Conservation (phyloP, 2,888 invertebrate species). For the Euzophera pinguis region DNA sequence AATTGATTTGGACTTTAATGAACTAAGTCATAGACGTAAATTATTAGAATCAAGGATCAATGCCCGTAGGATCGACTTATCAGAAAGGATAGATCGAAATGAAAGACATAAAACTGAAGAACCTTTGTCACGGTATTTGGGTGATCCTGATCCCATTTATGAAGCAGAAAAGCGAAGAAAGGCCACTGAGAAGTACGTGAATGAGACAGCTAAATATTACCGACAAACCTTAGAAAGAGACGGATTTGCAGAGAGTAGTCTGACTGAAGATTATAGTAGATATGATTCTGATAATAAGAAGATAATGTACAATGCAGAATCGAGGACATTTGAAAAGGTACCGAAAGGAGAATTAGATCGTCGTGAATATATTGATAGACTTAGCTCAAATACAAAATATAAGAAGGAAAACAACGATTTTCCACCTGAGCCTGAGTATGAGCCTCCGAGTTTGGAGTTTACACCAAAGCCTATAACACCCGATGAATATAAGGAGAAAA, state of each 20-base stretch:
- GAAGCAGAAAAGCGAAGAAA: conserved; percentile 69
- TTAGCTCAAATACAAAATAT: conserved; percentile 47
- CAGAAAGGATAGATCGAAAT: conserved; percentile 6
- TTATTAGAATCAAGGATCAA: conserved; percentile 87
- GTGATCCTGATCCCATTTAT: conserved; percentile 72
- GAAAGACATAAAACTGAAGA: conserved; percentile 37
- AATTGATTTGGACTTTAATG: conserved; percentile 72
- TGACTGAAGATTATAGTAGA: conserved; percentile 73
- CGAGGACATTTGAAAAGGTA: conserved; percentile 55
- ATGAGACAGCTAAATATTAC: conserved; percentile 79
- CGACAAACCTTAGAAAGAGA: conserved; percentile 79
- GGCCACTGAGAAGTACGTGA: conserved; percentile 77
- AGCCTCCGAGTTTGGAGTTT: conserved; percentile 84
- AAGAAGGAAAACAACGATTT: conserved; percentile 55
- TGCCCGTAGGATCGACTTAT: conserved; percentile 75
- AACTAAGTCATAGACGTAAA: conserved; percentile 86
- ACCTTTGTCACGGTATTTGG: conserved; percentile 61
- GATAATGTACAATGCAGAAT: conserved; percentile 65
- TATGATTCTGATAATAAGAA: conserved; percentile 69
- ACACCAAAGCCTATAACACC: conserved; percentile 80
- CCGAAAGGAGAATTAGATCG: conserved; percentile 60
- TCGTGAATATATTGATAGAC: conserved; percentile 57
- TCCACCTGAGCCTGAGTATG: conserved; percentile 77
- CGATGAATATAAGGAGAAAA: conserved; percentile 78
- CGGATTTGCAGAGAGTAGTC: conserved; percentile 73